Base-by-base conservation (phyloP, 2,797 vertebrate genomes). In the Numenius phaeopus region DNA sequence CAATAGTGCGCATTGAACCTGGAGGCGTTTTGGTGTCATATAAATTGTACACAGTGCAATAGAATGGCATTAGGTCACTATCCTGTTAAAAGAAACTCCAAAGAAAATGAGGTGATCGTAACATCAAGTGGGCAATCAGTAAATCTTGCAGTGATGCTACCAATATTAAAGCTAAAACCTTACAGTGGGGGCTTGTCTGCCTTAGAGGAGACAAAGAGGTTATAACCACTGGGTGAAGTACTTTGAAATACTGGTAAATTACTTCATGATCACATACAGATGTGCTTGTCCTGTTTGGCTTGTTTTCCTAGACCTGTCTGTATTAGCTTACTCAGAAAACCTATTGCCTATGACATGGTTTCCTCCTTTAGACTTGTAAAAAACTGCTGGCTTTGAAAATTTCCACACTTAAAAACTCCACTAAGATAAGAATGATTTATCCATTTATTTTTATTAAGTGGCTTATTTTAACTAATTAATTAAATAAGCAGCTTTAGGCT, bases 131-230 rank as follows among this genome's bases (percentile, higher is more conserved):
- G 27, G 9, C 19, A 79, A 93, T 87, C 70, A 52, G 58, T 96
- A 96, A 94, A 94, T 96, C 77, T 90, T 62, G 22, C 9, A 40
- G 34, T 32, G 58, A 66, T 76, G 26, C 5, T 42, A 70, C 73
- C 26, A 69, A 12, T 70, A 86, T 46, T 93, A 61, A 72, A 93
- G 57, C 9, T 89, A 65, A 89, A 96, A 62, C 50, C 54, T 88
- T 84, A 62, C 37, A 40, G 15, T 13, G 26, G 69, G 49, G 46
- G 24, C 76, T 95, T 90, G 80, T 89, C 86, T 89, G 40, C 86
- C 83, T 81, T 95, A 69, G 58, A 89, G 88, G 90, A 89, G 77
- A 84, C 80, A 82, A 81, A 86, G 59, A 82, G 58, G 66, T 90
- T 90, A 42, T 39, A 86, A 62, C 49, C 72, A 50, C 61, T 15